Conservation (phyloP, 2,797 vertebrate species). For the Eulemur coronatus region DNA sequence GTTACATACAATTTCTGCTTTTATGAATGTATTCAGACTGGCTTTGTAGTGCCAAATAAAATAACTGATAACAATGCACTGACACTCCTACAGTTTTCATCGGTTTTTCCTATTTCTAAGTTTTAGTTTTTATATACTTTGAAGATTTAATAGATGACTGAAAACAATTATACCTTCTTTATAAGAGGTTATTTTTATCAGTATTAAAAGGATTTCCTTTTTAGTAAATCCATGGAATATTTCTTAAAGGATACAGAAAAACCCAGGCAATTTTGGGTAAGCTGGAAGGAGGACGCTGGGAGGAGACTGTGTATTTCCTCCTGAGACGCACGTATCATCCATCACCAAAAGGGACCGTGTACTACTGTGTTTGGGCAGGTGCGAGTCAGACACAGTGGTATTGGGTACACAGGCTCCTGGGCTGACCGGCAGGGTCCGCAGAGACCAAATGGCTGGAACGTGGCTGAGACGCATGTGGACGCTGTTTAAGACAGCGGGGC, state of each 20-base stretch:
- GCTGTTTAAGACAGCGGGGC: not conserved
- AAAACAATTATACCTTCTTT: not conserved
- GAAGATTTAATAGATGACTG: not conserved
- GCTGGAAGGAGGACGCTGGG: rapidly evolving
- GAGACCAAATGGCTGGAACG: not conserved
- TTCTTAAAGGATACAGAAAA: not conserved
- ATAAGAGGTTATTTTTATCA: not conserved
- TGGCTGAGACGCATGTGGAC: not conserved
- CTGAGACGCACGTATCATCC: not conserved
- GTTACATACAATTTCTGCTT: not conserved
- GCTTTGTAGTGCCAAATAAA: not conserved
- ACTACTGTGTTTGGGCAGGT: not conserved
- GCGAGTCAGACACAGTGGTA: not conserved
- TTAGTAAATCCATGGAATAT: not conserved
- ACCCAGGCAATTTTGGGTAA: not conserved
- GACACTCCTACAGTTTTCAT: not conserved
- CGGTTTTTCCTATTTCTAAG: not conserved
- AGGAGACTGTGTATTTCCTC: not conserved
- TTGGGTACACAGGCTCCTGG: not conserved
- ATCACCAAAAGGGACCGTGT: too few relatives aligned
- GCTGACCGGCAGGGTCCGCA: not conserved
- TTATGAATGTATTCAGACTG: not conserved
- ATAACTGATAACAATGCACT: not conserved
- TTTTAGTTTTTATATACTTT: not conserved
- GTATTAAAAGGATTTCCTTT: not conserved